phyloP scores from a whole-genome alignment of 2,113 vertebrate genomes.

The Octodon degus region DNA sequence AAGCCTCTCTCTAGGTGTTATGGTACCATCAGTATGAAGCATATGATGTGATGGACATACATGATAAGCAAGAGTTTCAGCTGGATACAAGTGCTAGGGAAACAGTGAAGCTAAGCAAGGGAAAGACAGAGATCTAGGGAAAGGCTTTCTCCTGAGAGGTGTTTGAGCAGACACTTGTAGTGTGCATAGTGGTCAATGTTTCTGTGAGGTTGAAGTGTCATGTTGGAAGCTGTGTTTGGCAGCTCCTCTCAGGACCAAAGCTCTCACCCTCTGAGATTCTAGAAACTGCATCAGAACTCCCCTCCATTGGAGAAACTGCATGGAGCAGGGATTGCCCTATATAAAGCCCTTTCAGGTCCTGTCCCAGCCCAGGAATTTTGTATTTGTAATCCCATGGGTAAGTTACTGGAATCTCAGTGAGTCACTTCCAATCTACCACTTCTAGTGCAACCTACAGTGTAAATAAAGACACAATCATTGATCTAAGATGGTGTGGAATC shows the following conservation, averaged over 20 bases:
- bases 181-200: not conserved
- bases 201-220: not conserved
- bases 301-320: not conserved
- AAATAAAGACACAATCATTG: too few species aligned
- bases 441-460: too few species aligned
- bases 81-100: not conserved
- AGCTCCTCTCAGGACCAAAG: not conserved
- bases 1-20: not conserved
- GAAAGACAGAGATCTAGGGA: not conserved
- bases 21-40: not conserved
- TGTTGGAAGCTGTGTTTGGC: not conserved
- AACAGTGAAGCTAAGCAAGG: not conserved
- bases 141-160: not conserved
- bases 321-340: not conserved
- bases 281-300: not conserved
- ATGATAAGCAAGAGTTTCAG: not conserved
- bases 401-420: too few species aligned
- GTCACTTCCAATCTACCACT: too few species aligned
- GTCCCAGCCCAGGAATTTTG: too few species aligned
- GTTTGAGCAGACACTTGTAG: not conserved
- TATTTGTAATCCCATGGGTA: too few species aligned
- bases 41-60: not conserved
- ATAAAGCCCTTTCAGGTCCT: too few species aligned
- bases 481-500: too few species aligned
- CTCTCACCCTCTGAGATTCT: not conserved